Conservation (phyloP, 1,140 invertebrate species). For the Sesamia nonagrioides region DNA sequence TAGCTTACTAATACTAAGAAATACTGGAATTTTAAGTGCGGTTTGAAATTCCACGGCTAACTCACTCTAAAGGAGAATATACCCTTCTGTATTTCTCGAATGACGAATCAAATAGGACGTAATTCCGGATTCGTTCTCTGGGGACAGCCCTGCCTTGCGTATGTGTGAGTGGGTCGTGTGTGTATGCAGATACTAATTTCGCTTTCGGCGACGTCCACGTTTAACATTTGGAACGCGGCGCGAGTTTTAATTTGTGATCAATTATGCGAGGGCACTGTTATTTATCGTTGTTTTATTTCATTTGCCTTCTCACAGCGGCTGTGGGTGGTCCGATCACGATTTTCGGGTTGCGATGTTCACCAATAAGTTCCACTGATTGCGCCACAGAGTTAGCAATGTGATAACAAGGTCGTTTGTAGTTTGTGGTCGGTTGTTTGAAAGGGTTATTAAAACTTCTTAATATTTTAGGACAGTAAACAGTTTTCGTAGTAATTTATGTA, state of each 20-base stretch:
- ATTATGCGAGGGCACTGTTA: slow-evolving; percentile 86
- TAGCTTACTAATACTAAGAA: slow-evolving; percentile 14
- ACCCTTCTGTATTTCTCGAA: slow-evolving; percentile 12
- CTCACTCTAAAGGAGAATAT: slow-evolving; percentile 5
- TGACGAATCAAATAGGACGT: slow-evolving; percentile 21
- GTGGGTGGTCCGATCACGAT: slow-evolving; percentile 86
- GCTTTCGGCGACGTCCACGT: slow-evolving; percentile 79
- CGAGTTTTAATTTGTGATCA: slow-evolving; percentile 87
- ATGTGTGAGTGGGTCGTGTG: slow-evolving; percentile 57
- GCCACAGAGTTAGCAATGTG: slow-evolving; percentile 68
- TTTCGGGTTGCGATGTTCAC: slow-evolving; percentile 74
- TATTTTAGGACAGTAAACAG: not conserved
- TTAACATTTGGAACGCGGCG: slow-evolving; percentile 81
- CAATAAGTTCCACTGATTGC: slow-evolving; percentile 82
- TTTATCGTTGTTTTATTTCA: slow-evolving; percentile 87
- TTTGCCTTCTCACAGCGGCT: slow-evolving; percentile 79
- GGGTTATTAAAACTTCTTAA: not conserved
- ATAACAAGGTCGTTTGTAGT: slow-evolving; percentile 6
- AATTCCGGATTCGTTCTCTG: slow-evolving; percentile 24
- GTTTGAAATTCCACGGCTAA: slow-evolving; percentile 13
- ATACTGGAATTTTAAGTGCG: not conserved
- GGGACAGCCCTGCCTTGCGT: slow-evolving; percentile 53
- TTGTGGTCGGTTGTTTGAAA: not conserved
- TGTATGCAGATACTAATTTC: slow-evolving; percentile 74
- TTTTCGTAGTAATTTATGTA: no score